Base-by-base conservation (phyloP, 2,888 invertebrate genomes). In the Mesopsocus fuscifrons region DNA sequence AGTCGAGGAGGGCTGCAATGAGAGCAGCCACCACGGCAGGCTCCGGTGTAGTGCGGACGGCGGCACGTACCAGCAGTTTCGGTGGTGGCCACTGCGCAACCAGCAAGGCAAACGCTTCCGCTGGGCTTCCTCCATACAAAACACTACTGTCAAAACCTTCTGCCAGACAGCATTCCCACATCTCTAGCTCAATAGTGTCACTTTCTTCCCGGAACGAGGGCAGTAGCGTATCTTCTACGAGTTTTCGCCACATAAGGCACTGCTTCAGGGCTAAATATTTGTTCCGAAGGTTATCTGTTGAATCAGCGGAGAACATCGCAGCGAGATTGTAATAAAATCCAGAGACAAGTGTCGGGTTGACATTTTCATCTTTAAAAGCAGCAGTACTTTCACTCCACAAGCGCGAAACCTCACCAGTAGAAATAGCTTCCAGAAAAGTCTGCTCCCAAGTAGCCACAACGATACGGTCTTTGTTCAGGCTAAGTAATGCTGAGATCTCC, bases 1-100 rank as follows among this genome's bases (percentile, higher is more conserved):
- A 54, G 49, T 72, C 69, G 26, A 78, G 56, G 15, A 74, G 60
- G 40, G 64, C 61, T 21, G 63, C 64, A 43, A 76, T 63, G 6
- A 70, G 61, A 40, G 45, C 47, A 45, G 57, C 52, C 1, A 54
- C 48, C 17, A 57, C 54, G 32, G 44, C 23, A 44, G 51, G 52
- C 40, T 59, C 58, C 2, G 45, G n/a, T 2, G 45, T 30, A 18
- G 57, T 54, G 13, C 35, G 51, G 13, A 59, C 49, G 2, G 49
- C 45, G 30, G 55, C 57, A 6, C 47, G 48, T 1, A 57, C 53
- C 46, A 52, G 49, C 2, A 58, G 38, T 33, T 52, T 51, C 34
- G 50, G 51, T 20, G 20, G n/a, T 3, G 38, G 21, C 38, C 38
- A 38, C 4, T 20, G 15, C 18, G 18, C 33, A 18, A 35, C 26